phyloP scores from a whole-genome alignment of 2,113 vertebrate species.

The Odocoileus hemionus region DNA sequence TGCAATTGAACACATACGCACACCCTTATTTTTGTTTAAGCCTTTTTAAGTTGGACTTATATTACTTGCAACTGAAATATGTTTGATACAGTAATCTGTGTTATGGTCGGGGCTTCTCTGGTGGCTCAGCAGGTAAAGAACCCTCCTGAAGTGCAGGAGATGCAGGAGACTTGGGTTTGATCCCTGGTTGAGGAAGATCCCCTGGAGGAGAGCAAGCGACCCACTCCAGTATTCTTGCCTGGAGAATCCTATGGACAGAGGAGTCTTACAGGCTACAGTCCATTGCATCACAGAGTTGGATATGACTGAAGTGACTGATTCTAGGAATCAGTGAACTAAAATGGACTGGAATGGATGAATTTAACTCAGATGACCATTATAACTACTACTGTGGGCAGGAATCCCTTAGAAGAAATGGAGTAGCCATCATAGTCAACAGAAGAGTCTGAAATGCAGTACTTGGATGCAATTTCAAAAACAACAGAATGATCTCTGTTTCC shows the following conservation, averaged over 20 bases:
- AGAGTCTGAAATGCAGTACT: accelerated
- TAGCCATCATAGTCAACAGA: neutral
- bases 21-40: neutral
- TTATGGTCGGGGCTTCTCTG: neutral
- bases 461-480: neutral
- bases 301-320: neutral
- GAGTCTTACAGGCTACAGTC: neutral
- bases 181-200: neutral
- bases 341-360: neutral
- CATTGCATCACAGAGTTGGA: neutral
- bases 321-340: neutral
- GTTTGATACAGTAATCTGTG: neutral
- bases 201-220: neutral
- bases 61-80: neutral
- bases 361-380: neutral
- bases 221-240: neutral
- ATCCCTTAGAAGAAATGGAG: neutral
- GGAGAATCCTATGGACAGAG: neutral
- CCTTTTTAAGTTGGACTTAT: neutral
- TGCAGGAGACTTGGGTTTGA: neutral
- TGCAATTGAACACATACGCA: neutral
- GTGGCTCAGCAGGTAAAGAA: neutral
- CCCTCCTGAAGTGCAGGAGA: neutral
- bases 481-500: neutral
- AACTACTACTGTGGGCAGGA: neutral